Base-by-base conservation (phyloP, 2,888 invertebrate genomes). In the Norana najaformis region DNA sequence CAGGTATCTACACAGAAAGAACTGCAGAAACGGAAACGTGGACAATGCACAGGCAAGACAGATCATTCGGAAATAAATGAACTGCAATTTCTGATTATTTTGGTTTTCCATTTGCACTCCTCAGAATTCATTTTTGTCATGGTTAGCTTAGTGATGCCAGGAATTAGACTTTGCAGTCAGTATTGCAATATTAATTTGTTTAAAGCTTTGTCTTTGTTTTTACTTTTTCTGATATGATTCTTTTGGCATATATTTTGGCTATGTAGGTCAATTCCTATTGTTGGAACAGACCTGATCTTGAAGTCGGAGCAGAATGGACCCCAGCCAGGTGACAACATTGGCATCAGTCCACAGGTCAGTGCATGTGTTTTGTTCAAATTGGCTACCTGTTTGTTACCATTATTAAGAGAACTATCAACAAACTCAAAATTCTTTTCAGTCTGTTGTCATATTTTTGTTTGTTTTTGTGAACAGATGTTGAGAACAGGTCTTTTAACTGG, bases 11-110 rank as follows among this genome's bases (percentile, higher is more conserved):
- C 93, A 97, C 97, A 0, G 96, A 97, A 93, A 96, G 97, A 88
- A 97, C 97, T 0, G 97, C 97, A 0, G 98, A 98, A 94, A 97
- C 97, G 0, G 97, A 98, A 95, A 97, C 97, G 8, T 98, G 98
- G 98, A 98, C 98, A 30, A 94, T 98, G 89, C 98, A 98, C 93
- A 96, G 94, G 95, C 95, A 91, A 91, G 30, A n/a, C 69, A 30
- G n/a, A 69, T n/a, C 69, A 69, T 69, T 30, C n/a, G 69, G n/a
- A 69, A 69, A 69, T n/a, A n/a, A 53, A 69, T 69, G 13, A 69
- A 8, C 1, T 69, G 30, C 30, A 6, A 69, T 69, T 69, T 69
- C 69, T n/a, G 8, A 69, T n/a, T n/a, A 69, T 30, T 69, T 69
- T n/a, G n/a, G 30, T 69, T 69, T 69, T 69, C 69, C n/a, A n/a